phyloP scores from a whole-genome alignment of 1,140 invertebrate genomes.

The Drosophila guanche region DNA sequence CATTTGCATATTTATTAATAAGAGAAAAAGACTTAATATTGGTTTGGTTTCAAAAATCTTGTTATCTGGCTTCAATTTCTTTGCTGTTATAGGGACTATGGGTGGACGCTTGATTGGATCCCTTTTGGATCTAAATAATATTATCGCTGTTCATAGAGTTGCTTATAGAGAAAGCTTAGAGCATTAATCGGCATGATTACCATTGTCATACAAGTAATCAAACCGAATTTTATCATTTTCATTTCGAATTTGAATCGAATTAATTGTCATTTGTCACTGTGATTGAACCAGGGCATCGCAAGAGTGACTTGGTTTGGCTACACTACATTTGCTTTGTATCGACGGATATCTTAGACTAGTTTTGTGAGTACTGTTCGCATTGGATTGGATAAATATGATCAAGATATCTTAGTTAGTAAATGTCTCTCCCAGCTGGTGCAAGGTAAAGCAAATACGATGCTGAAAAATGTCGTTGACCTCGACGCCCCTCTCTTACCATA shows the following conservation, averaged over 20 bases:
- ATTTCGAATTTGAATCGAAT: conserved; percentile 67
- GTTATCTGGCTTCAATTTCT: too few relatives aligned
- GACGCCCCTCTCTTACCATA: conserved; percentile 88
- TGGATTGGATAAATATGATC: conserved; percentile 40
- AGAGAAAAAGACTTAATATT: too few relatives aligned
- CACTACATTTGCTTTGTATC: conserved; percentile 17
- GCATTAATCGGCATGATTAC: conserved; percentile 70
- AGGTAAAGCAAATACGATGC: not conserved
- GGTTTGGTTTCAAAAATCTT: too few relatives aligned
- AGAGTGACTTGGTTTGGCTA: conserved; percentile 18
- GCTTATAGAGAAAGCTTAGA: conserved; percentile 3
- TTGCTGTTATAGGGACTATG: too few relatives aligned
- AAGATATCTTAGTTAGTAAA: conserved; percentile 21
- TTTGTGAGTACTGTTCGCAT: conserved; percentile 11
- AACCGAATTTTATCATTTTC: conserved; percentile 49
- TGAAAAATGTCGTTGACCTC: conserved; percentile 1
- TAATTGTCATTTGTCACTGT: conserved; percentile 62
- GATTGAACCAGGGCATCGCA: conserved; percentile 2
- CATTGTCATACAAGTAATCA: conserved; percentile 81
- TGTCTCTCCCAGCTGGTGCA: conserved; percentile 10
- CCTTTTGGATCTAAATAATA: not conserved
- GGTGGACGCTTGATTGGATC: not conserved
- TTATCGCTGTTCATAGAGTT: not conserved
- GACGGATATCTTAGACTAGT: conserved; percentile 2
- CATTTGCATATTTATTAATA: conserved; percentile 13